Base-by-base conservation (phyloP, 2,888 invertebrate species). In the Scrobipalpa atriplicella region DNA sequence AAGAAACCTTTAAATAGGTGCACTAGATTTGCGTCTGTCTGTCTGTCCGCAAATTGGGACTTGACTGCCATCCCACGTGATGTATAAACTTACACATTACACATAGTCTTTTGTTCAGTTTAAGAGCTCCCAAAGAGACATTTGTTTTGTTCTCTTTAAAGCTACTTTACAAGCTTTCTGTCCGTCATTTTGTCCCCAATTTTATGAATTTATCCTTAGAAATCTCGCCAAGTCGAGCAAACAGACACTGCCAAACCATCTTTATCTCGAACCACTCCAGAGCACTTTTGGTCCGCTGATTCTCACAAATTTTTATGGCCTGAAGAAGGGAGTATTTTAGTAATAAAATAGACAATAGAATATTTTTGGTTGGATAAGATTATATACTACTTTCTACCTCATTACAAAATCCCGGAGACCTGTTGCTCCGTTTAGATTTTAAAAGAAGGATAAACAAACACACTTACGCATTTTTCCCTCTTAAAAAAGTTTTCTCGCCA, bases 1-100 rank as follows among this genome's bases (percentile, higher is more conserved):
- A 61, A 72, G 83, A 85, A 86, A 73, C 70, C 77, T 82, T 73
- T 73, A 81, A 85, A 85, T 83, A 86, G 80, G 70, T 76, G 81
- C 72, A 80, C 82, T 82, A 81, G 77, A 80, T 84, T 72, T 74
- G 69, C 71, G 79, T 75, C 73, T 65, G 72, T 73, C 73, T 74
- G 72, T 67, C 72, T 70, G 74, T 73, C 67, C 64, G 67, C 73
- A 70, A 82, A 79, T 73, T 79, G 76, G 79, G 77, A 76, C 78
- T 77, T 84, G 81, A 83, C 78, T 80, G 75, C 56, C 76, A 75
- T 83, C 83, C 83, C 83, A 84, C 75, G 71, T 75, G 77, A 79
- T 76, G 75, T 70, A 78, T 74, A 70, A 72, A 72, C 72, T 75
- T 68, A 71, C 75, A 71, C 70, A 76, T 75, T 68, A 71, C 75